A percentile compares a stretch with the other conserved stretches of the same genome.
Evolutionary conservation across 1,140 invertebrate genomes (phyloP).

Genomic region (Dermatophagoides farinae): DNA sequence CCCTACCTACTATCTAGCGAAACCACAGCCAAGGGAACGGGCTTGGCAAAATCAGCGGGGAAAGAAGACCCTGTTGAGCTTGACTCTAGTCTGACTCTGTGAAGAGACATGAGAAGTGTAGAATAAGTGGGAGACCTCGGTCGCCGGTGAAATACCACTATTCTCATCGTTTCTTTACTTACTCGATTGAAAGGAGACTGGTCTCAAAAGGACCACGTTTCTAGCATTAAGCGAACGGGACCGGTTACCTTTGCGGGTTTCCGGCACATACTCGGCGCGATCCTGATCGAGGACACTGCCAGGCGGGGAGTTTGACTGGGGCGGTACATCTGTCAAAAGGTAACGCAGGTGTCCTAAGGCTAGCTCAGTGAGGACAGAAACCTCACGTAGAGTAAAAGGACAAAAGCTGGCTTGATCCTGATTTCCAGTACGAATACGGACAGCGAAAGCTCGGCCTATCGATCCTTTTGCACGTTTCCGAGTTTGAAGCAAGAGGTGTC

Average conservation of each 20-base stretch:
- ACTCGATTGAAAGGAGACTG: too few relatives aligned
- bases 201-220: too few relatives aligned
- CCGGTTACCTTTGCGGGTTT: conserved; percentile 15
- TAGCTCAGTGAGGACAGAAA: conserved; percentile 63
- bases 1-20: too few relatives aligned
- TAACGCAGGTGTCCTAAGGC: conserved; percentile 69
- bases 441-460: conserved; percentile 44
- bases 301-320: conserved; percentile 60
- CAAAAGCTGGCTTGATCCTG: conserved; percentile 49
- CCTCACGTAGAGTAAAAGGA: conserved; percentile 60
- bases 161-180: too few relatives aligned
- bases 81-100: conserved; percentile 38
- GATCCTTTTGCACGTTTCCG: conserved; percentile 25
- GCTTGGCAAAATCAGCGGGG: too few relatives aligned
- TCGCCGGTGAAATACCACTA: too few relatives aligned
- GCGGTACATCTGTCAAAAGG: conserved; percentile 56
- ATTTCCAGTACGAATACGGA: conserved; percentile 32
- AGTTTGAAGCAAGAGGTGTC: conserved; percentile 45
- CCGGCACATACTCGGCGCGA: conserved; percentile 27
- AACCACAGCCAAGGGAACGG: too few relatives aligned
- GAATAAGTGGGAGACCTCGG: conserved; percentile 24
- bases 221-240: too few relatives aligned
- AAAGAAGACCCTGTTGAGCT: conserved; percentile 19
- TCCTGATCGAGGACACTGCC: conserved; percentile 43
- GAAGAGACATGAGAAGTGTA: conserved; percentile 56